Conservation (phyloP, 2,888 invertebrate species). For the Cataglyphis altisquamis region DNA sequence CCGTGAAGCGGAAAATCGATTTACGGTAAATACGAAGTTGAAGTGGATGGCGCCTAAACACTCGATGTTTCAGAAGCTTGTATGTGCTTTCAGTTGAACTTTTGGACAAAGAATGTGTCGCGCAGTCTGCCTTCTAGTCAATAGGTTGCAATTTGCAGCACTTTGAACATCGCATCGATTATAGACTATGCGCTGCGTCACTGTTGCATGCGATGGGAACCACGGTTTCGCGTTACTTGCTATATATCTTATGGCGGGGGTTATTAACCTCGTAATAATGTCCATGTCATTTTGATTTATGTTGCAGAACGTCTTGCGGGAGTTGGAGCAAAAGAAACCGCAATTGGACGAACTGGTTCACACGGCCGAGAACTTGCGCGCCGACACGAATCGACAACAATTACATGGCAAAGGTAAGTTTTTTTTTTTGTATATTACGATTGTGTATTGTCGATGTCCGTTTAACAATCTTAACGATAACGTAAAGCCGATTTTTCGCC, state of each 20-base stretch:
- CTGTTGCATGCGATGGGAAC: slow-evolving; percentile 11
- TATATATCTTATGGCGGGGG: slow-evolving; percentile 20
- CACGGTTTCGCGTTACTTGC: slow-evolving; percentile 27
- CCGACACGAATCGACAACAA: slow-evolving; percentile 93
- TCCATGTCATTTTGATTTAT: slow-evolving; percentile 50
- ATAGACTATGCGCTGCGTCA: slow-evolving; percentile 49
- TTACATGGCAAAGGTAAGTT: slow-evolving; percentile 93
- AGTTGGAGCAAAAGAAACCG: slow-evolving; percentile 94
- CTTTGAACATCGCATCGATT: slow-evolving; percentile 52
- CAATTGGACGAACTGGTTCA: slow-evolving; percentile 94
- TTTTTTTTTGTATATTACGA: background rate
- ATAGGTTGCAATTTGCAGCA: slow-evolving; percentile 49
- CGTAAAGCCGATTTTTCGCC: background rate
- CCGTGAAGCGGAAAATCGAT: slow-evolving; percentile 40
- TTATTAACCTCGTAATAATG: slow-evolving; percentile 42
- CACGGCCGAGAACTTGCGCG: slow-evolving; percentile 93
- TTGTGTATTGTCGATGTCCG: background rate
- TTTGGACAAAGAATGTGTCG: slow-evolving; percentile 21
- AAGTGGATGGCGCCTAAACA: slow-evolving; percentile 24
- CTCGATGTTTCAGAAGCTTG: slow-evolving; percentile 2
- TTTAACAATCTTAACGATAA: background rate
- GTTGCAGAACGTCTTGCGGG: slow-evolving; percentile 92
- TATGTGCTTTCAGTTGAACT: slow-evolving; percentile 34
- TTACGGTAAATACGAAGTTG: slow-evolving; percentile 21
- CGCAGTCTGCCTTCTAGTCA: slow-evolving; percentile 25